A percentile compares a stretch with the other conserved stretches of the same genome.
phyloP scores from a whole-genome alignment of 1,140 invertebrate genomes.

The Drosophila sechellia region DNA sequence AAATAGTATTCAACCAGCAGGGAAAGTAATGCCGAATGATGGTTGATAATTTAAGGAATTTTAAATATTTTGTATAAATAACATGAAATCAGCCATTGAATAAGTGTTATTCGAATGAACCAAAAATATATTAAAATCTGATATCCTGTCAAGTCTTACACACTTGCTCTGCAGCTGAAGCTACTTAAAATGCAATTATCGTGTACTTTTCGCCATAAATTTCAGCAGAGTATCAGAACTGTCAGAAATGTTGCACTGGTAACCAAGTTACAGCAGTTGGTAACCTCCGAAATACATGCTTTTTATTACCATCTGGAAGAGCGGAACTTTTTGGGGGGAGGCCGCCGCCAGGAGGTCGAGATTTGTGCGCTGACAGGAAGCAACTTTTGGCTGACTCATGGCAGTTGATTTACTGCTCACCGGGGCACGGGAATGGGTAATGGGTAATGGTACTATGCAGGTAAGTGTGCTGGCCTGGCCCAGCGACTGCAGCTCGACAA shows the following conservation, averaged over 20 bases:
- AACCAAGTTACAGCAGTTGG: background rate
- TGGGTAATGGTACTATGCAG: constrained; percentile 12
- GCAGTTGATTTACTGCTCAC: constrained; percentile 59
- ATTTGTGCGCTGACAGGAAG: constrained; percentile 45
- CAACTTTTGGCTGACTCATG: constrained; percentile 38
- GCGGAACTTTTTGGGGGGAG: constrained; percentile 9
- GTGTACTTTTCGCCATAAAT: constrained; percentile 2
- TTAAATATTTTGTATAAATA: no score
- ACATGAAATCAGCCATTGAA: no score
- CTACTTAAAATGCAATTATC: background rate
- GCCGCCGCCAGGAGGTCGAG: constrained; percentile 1
- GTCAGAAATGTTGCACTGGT: constrained; percentile 21
- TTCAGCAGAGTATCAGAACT: constrained; percentile 26
- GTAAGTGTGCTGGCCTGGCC: constrained; percentile 9
- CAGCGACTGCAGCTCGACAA: constrained; percentile 31
- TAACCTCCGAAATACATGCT: background rate
- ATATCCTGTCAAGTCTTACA: background rate
- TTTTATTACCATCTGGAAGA: constrained; percentile 47
- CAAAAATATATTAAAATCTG: background rate
- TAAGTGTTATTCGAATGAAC: no score
- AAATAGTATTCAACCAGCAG: constrained; percentile 1
- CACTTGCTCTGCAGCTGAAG: background rate
- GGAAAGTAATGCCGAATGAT: background rate
- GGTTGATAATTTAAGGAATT: no score
- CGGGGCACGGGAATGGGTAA: background rate